Conservation (phyloP, 2,113 vertebrate species). For the Orthonyx spaldingii region DNA sequence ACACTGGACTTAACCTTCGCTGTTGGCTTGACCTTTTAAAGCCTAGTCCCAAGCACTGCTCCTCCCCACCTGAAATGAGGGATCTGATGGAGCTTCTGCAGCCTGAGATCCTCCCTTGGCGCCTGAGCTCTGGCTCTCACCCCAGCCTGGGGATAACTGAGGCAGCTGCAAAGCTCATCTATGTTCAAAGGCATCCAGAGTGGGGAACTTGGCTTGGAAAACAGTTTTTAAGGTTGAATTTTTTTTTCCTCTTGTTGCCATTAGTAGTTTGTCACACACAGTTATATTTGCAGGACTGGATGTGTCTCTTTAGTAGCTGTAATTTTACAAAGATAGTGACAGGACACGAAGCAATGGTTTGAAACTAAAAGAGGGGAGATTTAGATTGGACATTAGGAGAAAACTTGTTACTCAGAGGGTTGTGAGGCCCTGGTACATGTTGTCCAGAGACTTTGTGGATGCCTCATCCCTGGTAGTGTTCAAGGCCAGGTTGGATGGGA, state of each 20-base stretch:
- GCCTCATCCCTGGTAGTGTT: neutral
- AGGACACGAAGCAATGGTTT: neutral
- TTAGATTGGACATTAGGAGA: neutral
- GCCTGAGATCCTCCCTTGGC: neutral
- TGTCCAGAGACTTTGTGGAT: neutral
- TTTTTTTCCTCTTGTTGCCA: neutral
- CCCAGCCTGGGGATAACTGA: neutral
- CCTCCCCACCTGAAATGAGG: neutral
- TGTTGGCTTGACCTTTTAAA: conserved; percentile 19
- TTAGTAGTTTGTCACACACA: neutral
- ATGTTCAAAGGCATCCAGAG: neutral
- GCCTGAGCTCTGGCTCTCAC: neutral
- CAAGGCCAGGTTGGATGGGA: neutral
- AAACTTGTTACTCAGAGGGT: neutral
- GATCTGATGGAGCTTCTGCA: neutral
- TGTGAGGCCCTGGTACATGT: fast-evolving
- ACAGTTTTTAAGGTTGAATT: neutral
- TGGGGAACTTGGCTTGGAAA: neutral
- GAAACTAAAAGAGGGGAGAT: neutral
- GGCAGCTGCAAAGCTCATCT: neutral
- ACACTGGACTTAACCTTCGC: neutral
- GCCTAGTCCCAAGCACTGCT: neutral
- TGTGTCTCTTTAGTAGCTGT: neutral
- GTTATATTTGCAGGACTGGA: neutral
- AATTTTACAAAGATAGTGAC: neutral